Evolutionary conservation across 1,140 invertebrate genomes (phyloP).

Genomic region (Pararge aegeria): DNA sequence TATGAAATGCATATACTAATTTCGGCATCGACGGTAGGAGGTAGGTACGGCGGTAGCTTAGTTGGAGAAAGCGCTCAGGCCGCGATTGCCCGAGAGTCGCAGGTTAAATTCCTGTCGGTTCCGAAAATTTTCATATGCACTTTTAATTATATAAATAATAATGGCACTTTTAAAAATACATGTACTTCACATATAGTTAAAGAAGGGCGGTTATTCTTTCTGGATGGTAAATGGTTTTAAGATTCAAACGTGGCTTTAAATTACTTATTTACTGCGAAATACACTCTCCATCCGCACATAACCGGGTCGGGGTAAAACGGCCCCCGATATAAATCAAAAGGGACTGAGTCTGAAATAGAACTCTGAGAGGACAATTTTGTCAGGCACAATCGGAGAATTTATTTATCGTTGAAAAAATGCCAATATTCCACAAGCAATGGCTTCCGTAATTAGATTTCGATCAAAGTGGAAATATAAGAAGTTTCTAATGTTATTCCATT

Average conservation of each 20-base stretch:
- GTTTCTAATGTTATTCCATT: constrained; percentile 7
- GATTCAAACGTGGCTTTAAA: neutral
- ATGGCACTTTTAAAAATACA: too few species aligned
- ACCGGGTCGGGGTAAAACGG: neutral
- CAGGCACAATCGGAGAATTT: neutral
- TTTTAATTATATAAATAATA: too few species aligned
- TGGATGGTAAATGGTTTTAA: neutral
- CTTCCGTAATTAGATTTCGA: constrained; percentile 13
- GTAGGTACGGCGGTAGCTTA: too few species aligned
- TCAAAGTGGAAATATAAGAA: constrained; percentile 16
- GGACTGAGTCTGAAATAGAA: neutral
- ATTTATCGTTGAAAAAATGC: neutral
- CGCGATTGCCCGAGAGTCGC: too few species aligned
- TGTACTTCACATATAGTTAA: too few species aligned
- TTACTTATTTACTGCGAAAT: neutral
- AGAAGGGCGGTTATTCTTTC: too few species aligned
- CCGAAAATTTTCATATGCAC: too few species aligned
- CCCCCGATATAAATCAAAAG: constrained; percentile 1
- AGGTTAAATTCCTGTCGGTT: too few species aligned
- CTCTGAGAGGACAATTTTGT: neutral
- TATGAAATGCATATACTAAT: too few species aligned
- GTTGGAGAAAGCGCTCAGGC: too few species aligned
- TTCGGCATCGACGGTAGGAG: too few species aligned
- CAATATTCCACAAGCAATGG: neutral
- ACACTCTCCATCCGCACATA: neutral